Conservation (phyloP, 2,113 vertebrate species). For the Myotis lucifugus region DNA sequence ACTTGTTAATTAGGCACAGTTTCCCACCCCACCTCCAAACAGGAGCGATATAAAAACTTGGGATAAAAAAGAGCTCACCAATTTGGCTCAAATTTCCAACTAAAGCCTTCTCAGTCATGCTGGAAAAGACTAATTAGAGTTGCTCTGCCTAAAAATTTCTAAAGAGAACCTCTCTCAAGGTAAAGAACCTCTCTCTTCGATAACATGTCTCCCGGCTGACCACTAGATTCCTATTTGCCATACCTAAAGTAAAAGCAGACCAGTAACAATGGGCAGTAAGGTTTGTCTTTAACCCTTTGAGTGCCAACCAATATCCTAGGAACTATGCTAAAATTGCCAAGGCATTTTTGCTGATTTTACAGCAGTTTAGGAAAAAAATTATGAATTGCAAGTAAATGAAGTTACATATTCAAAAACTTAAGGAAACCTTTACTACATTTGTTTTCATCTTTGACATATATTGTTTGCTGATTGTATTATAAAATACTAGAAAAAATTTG, state of each 20-base stretch:
- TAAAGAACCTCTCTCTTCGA: background rate
- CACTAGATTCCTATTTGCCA: background rate
- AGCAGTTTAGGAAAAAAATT: too few species aligned
- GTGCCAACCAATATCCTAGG: too few species aligned
- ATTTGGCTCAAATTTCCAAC: conserved; percentile 26
- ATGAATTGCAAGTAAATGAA: too few species aligned
- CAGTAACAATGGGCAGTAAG: background rate
- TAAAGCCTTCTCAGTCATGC: background rate
- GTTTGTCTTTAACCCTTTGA: background rate
- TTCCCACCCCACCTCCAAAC: background rate
- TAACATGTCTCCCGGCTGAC: background rate
- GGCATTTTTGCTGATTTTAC: too few species aligned
- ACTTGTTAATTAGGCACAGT: background rate
- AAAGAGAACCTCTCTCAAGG: background rate
- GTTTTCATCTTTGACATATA: too few species aligned
- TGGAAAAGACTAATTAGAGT: background rate
- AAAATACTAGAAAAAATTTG: too few species aligned
- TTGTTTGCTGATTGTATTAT: too few species aligned
- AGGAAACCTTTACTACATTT: too few species aligned
- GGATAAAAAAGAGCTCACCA: background rate
- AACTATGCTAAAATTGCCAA: too few species aligned
- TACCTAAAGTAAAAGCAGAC: background rate
- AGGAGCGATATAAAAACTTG: background rate
- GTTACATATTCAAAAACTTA: too few species aligned
- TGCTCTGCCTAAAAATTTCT: background rate